Base-by-base conservation (phyloP, 2,888 invertebrate species). In the Tineola bisselliella region DNA sequence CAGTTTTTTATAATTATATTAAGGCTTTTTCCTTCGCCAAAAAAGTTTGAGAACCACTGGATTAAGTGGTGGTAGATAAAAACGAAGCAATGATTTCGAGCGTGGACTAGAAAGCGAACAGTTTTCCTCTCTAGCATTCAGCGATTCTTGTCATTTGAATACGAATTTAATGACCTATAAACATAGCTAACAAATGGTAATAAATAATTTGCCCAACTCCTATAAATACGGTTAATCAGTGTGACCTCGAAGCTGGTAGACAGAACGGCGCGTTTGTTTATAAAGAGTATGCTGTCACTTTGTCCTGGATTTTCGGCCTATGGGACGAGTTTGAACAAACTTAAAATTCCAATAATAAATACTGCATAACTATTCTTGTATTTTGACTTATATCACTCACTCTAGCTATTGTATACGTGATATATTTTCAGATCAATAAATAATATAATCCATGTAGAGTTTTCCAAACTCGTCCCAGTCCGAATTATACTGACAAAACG, bases 191-290 rank as follows among this genome's bases (percentile, higher is more conserved):
- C 64, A 65, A 65, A 63, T 62, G 65, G 56, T 52, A 57, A 62
- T 66, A 65, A 65, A 65, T 66, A 68, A 57, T 44, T 19, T 44
- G 13, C 15, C 15, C 38, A 66, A 66, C 67, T 69, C 61, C 56
- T 62, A 61, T 63, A 63, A 63, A 62, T 62, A 60, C 44, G 31
- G 43, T 61, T 59, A 62, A 63, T 62, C 63, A 63, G 19, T n/a
- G 62, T 61, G 62, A 62, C 62, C 62, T 63, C 58, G 31, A 12
- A 33, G 33, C 8, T 10, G 19, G 30, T 25, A 43, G 59, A 59
- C 58, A 13, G 38, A 43, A 54, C 38, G 60, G 56, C 60, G 30
- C 62, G 38, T 56, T 54, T 54, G 54, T 54, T 54, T 54, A 54
- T 25, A 54, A 48, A 48, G 10, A 2, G 6, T 48, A n/a, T 17